Percentiles rank a stretch among this genome's conserved stretches.
Evolutionary conservation across 2,113 vertebrate genomes (phyloP).

Genomic region (Cebus imitator): DNA sequence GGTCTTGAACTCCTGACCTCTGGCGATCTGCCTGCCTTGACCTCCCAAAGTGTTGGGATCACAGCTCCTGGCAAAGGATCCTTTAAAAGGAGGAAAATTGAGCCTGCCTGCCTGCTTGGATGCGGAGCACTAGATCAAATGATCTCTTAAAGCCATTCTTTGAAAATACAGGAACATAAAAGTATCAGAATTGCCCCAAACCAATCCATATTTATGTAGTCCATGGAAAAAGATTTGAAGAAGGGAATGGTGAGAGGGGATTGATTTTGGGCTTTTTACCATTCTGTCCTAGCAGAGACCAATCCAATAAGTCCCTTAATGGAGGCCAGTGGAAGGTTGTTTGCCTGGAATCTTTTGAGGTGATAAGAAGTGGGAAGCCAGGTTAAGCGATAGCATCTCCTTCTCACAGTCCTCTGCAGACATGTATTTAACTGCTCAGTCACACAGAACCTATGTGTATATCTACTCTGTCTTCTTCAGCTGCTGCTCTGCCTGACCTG

Average conservation of each 20-base stretch:
- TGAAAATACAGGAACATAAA: conserved; percentile 18
- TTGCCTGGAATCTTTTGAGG: conserved; percentile 12
- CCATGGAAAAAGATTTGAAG: not conserved
- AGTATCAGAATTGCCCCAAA: not conserved
- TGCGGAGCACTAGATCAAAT: not conserved
- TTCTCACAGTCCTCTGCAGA: not conserved
- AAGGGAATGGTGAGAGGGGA: not conserved
- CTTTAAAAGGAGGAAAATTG: conserved; percentile 38
- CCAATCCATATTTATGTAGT: not conserved
- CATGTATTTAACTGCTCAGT: not conserved
- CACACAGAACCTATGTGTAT: not conserved
- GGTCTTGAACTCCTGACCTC: no score
- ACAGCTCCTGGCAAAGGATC: not conserved
- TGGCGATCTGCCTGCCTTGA: no score
- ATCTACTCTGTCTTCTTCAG: not conserved
- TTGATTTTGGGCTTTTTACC: not conserved
- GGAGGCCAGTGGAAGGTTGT: not conserved
- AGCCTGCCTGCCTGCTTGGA: conserved; percentile 7
- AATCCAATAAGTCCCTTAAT: not conserved
- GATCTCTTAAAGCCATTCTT: not conserved
- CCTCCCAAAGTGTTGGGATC: no score
- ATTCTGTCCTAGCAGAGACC: not conserved
- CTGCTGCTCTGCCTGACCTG: not conserved
- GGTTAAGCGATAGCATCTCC: not conserved
- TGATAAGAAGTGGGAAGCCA: not conserved